phyloP scores from a whole-genome alignment of 1,140 invertebrate species.

The Diuraphis noxia region DNA sequence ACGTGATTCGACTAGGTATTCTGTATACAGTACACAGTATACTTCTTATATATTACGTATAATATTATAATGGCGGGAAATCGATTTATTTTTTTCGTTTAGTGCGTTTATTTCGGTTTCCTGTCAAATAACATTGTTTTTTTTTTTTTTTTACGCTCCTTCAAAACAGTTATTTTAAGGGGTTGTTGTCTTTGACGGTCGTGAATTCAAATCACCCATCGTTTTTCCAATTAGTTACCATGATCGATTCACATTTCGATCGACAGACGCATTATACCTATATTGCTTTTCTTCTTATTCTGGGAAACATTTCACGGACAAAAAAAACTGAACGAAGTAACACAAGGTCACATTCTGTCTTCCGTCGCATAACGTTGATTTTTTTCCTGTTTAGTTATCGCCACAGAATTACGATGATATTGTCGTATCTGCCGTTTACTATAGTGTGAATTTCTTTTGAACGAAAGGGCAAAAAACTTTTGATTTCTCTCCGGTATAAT shows the following conservation, averaged over 20 bases:
- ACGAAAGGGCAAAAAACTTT: slow-evolving; percentile 51
- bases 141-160: not conserved
- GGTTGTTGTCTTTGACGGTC: slow-evolving; percentile 5
- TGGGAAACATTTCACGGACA: slow-evolving; percentile 16
- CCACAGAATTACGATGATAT: not conserved
- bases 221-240: slow-evolving; percentile 30
- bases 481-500: slow-evolving; percentile 18
- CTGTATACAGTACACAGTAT: not conserved
- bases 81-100: not conserved
- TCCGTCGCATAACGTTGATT: not conserved
- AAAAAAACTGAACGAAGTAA: not conserved
- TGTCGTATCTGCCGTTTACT: not conserved
- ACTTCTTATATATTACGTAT: not conserved
- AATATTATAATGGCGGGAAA: not conserved
- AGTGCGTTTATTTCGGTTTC: not conserved
- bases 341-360: slow-evolving; percentile 18
- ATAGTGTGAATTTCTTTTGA: not conserved
- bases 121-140: slow-evolving; percentile 2
- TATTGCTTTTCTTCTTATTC: not conserved
- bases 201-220: slow-evolving; percentile 4
- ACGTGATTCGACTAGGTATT: slow-evolving; percentile 11
- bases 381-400: slow-evolving; percentile 7
- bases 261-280: not conserved
- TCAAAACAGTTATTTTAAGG: slow-evolving; percentile 8
- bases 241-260: slow-evolving; percentile 35